Evolutionary conservation across 2,113 vertebrate genomes (phyloP), one percentile per base, ranked within the genome.

Genomic region (Odontesthes bonariensis): DNA sequence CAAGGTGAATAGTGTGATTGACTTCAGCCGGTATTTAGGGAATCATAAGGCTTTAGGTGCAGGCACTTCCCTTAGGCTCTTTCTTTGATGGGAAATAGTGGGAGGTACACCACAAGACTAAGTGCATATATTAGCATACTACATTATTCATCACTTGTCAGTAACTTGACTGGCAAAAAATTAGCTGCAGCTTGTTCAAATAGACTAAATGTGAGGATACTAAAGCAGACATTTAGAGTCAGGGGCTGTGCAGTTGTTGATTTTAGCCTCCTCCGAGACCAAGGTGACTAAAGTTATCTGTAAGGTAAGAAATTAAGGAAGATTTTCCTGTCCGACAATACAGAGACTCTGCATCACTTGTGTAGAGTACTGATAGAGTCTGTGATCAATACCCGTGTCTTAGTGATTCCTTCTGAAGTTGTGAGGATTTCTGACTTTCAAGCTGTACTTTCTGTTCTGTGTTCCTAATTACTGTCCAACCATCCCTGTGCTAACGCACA

Each of bases 91-190:
- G 53, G 59, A 82, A 82, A 82, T 64, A 80, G 72, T 77, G 75
- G 71, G 69, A 86, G 72, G 69, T 80, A 8, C 81, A 79, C 49
- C 49, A 13, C 35, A 79, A 72, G 75, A 85, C 84, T 54, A 49
- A 77, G 65, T 81, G 73, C 70, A 83, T 58, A 86, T 83, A 88
- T 89, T 88, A 88, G 58, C 81, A 79, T 73, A 59, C 79, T 90
- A 77, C 86, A 87, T 88, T 89, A 88, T 92, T 89, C 75, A 89
- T 81, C 77, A 72, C 78, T 83, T 84, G 81, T 87, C 78, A 73
- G 67, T 67, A 52, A 75, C 52, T 80, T 88, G 86, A 90, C 81
- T 86, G 72, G 77, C 85, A 88, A 76, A 83, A 76, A 74, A 88
- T 88, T 86, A 86, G 66, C 73, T 73, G 52, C 51, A 86, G 49